Evolutionary conservation across 2,888 invertebrate genomes (phyloP).

Genomic region (Taenaris catops): DNA sequence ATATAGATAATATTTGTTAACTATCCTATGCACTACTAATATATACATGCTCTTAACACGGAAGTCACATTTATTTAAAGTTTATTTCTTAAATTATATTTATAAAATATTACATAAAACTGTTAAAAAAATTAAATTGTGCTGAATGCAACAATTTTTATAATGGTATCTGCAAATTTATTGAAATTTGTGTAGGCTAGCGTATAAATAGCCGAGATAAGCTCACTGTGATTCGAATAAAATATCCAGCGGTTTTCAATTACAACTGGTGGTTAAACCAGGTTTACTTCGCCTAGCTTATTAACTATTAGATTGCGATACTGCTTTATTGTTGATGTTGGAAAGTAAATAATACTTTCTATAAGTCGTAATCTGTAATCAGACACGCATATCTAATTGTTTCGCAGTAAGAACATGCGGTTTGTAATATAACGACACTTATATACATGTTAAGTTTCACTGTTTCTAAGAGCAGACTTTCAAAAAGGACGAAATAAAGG

Average conservation of each 20-base stretch:
- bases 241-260: conserved; percentile 38
- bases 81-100: too few relatives aligned
- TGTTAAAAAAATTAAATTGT: too few relatives aligned
- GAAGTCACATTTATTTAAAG: too few relatives aligned
- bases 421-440: too few relatives aligned
- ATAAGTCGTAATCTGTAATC: conserved; percentile 28
- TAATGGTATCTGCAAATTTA: conserved; percentile 15
- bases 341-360: conserved; percentile 28
- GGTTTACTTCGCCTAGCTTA: conserved; percentile 35
- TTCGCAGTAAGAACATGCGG: conserved; percentile 2
- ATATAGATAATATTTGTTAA: too few relatives aligned
- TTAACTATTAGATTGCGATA: conserved; percentile 34
- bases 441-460: too few relatives aligned
- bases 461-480: too few relatives aligned
- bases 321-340: conserved; percentile 27
- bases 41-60: too few relatives aligned
- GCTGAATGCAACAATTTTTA: neutral
- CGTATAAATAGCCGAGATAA: conserved; percentile 31
- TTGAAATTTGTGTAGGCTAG: conserved; percentile 25
- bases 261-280: conserved; percentile 37
- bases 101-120: too few relatives aligned
- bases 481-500: too few relatives aligned
- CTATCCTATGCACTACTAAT: too few relatives aligned
- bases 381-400: conserved; percentile 25
- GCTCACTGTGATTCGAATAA: conserved; percentile 33